A percentile compares a stretch with the other conserved stretches of the same genome.
Evolutionary conservation across 2,888 invertebrate species (phyloP).

Genomic region (Chirona hameri): DNA sequence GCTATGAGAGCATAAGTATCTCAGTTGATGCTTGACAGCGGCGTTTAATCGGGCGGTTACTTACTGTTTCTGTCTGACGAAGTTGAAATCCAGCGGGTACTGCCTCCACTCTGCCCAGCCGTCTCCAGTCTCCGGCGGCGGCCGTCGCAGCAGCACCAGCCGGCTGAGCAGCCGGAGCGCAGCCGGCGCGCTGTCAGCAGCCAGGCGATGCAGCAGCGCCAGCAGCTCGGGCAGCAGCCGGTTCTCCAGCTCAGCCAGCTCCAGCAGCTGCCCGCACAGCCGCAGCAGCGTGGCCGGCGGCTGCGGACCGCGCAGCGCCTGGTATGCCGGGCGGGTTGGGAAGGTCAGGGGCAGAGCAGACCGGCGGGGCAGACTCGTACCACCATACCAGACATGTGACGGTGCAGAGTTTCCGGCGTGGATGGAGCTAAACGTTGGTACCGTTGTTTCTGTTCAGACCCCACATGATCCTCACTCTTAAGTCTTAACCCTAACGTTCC

Average conservation of each 20-base stretch:
- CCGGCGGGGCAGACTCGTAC: too few relatives aligned
- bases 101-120: constrained; percentile 61
- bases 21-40: too few relatives aligned
- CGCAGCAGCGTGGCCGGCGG: constrained; percentile 56
- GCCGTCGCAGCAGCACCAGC: constrained; percentile 63
- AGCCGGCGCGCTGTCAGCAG: constrained; percentile 41
- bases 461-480: too few relatives aligned
- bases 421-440: too few relatives aligned
- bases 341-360: too few relatives aligned
- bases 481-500: too few relatives aligned
- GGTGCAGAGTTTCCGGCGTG: too few relatives aligned
- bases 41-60: neutral
- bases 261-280: constrained; percentile 61
- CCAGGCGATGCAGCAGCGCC: constrained; percentile 40
- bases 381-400: too few relatives aligned
- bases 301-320: constrained; percentile 55
- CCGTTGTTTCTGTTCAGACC: too few relatives aligned
- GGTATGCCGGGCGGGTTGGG: constrained; percentile 2
- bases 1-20: too few relatives aligned
- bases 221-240: constrained; percentile 45
- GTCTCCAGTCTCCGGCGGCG: constrained; percentile 59
- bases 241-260: constrained; percentile 46
- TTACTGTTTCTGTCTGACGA: constrained; percentile 33
- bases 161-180: constrained; percentile 61
- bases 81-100: constrained; percentile 57